A percentile compares a stretch with the other conserved stretches of the same genome.
These are phyloP conservation scores for Neolamprologus hecqui DNA, from an alignment of 2,113 vertebrate genomes.

Conservation along the genomic window DNA sequence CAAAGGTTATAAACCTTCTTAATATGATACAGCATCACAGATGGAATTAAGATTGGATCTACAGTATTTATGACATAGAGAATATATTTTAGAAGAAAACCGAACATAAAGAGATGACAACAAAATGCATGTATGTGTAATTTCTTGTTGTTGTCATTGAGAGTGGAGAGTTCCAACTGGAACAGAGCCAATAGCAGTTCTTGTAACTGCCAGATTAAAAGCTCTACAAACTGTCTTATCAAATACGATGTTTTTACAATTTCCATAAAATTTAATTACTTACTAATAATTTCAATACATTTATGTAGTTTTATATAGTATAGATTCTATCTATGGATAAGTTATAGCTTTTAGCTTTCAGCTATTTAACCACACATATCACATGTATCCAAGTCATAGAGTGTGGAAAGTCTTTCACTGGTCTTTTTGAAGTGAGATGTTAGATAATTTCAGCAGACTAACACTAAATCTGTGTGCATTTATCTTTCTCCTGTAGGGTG, in stretches of 20 bases:
- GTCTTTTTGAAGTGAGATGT: neutral
- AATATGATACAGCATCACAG: neutral
- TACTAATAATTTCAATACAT: neutral
- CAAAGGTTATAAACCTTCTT: neutral
- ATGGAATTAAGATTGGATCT: neutral
- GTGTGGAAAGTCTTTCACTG: neutral
- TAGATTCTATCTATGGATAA: neutral
- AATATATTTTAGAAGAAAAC: neutral
- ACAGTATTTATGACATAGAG: neutral
- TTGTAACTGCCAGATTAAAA: neutral
- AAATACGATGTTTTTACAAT: neutral
- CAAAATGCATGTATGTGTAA: neutral
- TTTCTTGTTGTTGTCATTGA: neutral
- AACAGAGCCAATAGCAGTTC: neutral
- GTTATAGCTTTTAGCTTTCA: neutral
- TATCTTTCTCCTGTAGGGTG: constrained; percentile 75
- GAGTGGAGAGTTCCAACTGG: neutral
- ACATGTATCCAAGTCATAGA: neutral
- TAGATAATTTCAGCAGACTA: neutral
- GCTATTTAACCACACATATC: neutral
- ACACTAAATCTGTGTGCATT: neutral
- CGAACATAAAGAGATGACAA: neutral
- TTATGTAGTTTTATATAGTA: neutral
- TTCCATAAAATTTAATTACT: neutral
- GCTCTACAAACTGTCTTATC: neutral